phyloP scores from a whole-genome alignment of 2,113 vertebrate species.

The Hydropotes inermis region DNA sequence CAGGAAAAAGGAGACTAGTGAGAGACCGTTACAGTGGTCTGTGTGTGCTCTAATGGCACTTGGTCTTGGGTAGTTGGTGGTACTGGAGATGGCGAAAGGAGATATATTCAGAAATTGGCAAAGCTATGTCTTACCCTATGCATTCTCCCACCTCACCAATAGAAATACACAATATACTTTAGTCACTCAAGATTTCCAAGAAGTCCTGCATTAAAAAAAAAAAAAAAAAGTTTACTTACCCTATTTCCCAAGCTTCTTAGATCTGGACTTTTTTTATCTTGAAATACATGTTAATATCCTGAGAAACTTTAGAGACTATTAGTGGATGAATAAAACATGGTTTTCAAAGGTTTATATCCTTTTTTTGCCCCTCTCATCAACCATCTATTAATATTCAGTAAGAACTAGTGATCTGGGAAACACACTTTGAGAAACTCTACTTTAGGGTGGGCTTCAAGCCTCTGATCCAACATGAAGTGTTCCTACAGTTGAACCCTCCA shows the following conservation, averaged over 20 bases:
- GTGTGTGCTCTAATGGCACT: neutral
- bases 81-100: neutral
- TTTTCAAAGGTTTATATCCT: neutral
- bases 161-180: neutral
- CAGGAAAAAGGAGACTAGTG: neutral
- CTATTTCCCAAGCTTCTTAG: neutral
- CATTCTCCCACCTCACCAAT: neutral
- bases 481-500: neutral
- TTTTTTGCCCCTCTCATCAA: neutral
- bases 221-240: neutral
- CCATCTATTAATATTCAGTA: neutral
- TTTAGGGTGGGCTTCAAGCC: neutral
- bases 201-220: neutral
- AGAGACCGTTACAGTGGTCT: neutral
- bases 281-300: neutral
- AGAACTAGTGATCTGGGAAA: neutral
- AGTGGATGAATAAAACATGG: neutral
- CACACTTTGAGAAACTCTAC: neutral
- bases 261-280: neutral
- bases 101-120: neutral
- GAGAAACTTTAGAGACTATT: slow-evolving; percentile 12
- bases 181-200: neutral
- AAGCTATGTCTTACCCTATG: neutral
- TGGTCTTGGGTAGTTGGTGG: neutral
- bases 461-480: neutral